phyloP scores from a whole-genome alignment of 1,140 invertebrate species.

The Caenorhabditis tropicalis region DNA sequence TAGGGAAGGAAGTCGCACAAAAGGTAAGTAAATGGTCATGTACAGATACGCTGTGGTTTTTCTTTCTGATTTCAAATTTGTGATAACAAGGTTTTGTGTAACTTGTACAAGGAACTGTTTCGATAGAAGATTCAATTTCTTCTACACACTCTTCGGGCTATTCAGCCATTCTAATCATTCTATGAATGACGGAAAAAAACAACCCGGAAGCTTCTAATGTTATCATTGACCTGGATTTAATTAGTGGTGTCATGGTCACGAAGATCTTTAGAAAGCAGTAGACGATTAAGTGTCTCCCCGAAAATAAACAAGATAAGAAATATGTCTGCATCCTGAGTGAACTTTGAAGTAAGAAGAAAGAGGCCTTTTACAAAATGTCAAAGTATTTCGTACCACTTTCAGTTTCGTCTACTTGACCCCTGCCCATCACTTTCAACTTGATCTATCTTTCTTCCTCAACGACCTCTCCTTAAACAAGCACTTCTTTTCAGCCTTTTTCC shows the following conservation, averaged over 20 bases:
- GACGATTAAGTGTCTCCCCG: not conserved
- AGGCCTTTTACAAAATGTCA: too few species aligned
- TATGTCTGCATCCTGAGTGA: not conserved
- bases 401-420: not conserved
- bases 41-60: too few species aligned
- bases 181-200: not conserved
- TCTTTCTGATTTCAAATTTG: too few species aligned
- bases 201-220: not conserved
- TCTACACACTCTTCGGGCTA: too few species aligned
- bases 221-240: slow-evolving; percentile 1
- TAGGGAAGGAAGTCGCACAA: too few species aligned
- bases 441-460: not conserved
- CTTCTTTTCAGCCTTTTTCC: not conserved
- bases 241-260: not conserved
- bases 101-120: too few species aligned
- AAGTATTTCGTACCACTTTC: too few species aligned
- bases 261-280: not conserved
- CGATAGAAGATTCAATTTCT: too few species aligned
- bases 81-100: too few species aligned
- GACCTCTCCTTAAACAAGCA: not conserved
- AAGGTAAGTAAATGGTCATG: too few species aligned
- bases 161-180: too few species aligned
- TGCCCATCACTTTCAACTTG: not conserved
- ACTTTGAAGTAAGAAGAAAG: too few species aligned
- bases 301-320: not conserved